These are phyloP conservation scores for Belonocnema kinseyi DNA, from an alignment of 1,140 invertebrate species.

Conservation along the genomic window DNA sequence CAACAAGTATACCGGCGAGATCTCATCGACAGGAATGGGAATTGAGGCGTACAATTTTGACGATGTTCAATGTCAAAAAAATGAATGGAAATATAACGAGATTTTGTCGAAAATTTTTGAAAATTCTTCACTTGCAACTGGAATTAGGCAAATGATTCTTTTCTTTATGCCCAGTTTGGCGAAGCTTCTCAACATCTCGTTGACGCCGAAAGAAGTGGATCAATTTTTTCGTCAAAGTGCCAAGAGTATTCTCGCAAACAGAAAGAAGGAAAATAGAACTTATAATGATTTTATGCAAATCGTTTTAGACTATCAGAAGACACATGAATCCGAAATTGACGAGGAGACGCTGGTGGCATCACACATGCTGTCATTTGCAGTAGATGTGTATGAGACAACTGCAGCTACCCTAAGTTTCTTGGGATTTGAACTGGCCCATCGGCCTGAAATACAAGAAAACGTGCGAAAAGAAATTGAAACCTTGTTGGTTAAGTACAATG, in stretches of 20 bases:
- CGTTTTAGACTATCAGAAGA: slow-evolving; percentile 45
- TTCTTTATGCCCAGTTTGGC: background rate
- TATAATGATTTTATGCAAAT: slow-evolving; percentile 43
- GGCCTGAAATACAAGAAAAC: slow-evolving; percentile 48
- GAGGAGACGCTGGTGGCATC: slow-evolving; percentile 23
- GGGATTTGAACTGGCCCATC: slow-evolving; percentile 30
- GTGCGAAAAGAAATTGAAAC: slow-evolving; percentile 44
- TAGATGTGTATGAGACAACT: slow-evolving; percentile 53
- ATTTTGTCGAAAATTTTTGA: slow-evolving; percentile 5
- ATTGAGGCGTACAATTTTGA: slow-evolving; percentile 59
- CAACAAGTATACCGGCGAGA: slow-evolving; percentile 72
- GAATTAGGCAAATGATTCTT: background rate
- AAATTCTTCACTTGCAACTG: background rate
- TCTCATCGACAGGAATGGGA: slow-evolving; percentile 74
- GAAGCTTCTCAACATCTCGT: background rate
- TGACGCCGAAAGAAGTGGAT: background rate
- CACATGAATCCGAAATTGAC: slow-evolving; percentile 32
- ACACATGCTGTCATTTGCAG: slow-evolving; percentile 51
- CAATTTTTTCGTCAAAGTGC: slow-evolving; percentile 33
- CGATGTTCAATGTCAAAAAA: slow-evolving; percentile 37
- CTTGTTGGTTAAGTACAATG: slow-evolving; percentile 40
- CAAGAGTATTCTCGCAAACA: background rate
- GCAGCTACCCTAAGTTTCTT: slow-evolving; percentile 36
- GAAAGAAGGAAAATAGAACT: slow-evolving; percentile 5
- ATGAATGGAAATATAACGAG: slow-evolving; percentile 46